Base-by-base conservation (phyloP, 2,888 invertebrate genomes). In the Drosophila aldrichi region DNA sequence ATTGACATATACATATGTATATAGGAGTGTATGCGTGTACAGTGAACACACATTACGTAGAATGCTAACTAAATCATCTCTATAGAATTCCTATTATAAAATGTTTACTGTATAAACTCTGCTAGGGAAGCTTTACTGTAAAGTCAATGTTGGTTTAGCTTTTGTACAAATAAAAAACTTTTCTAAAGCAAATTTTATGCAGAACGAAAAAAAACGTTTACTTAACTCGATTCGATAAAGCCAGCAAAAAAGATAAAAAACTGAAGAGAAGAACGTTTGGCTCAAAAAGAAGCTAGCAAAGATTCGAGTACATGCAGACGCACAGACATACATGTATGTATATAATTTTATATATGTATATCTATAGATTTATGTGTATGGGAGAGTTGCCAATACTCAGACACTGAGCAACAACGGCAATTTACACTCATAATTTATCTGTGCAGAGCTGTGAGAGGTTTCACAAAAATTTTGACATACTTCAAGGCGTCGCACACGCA, bases 361-460 rank as follows among this genome's bases (percentile, higher is more conserved):
- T 38, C 14, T 36, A 51, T 59, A 20, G 44, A 46, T 65, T 22
- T 18, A 10, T 57, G 12, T 60, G 41, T 57, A 46, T 56, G 55
- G 44, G 40, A 40, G 22, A 41, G 67, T 49, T 70, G 70, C 63
- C 64, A 74, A 77, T 74, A 70, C 77, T 69, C 74, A 74, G 70
- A 77, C 74, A 77, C 70, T 58, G 46, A 74, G 83, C 77, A 74
- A 72, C 71, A 70, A 60, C 63, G 78, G 75, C 74, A 67, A 70
- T 77, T 68, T 80, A 76, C 79, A 77, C 81, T 86, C 86, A 84
- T 83, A 83, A 84, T 81, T 85, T 83, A 83, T 78, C 74, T 77
- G 81, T 54, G 65, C 70, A 40, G 58, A 56, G 41, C 56, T 66
- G 51, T 62, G 54, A 60, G 64, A 64, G 60, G 25, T 74, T 67